Conservation (phyloP, 2,888 invertebrate species). For the Sipunculus nudus region DNA sequence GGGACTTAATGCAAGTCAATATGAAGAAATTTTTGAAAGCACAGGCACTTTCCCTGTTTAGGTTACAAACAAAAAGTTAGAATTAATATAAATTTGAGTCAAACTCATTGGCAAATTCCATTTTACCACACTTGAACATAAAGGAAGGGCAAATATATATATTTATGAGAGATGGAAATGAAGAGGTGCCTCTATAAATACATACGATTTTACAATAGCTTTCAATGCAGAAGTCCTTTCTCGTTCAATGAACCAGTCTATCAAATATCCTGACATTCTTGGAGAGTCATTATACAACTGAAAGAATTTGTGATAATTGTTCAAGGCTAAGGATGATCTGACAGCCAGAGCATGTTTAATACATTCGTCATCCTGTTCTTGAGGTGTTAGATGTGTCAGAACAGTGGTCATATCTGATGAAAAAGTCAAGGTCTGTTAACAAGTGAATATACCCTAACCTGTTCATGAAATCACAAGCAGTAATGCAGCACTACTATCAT, state of each 20-base stretch:
- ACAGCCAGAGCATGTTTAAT: conserved; percentile 87
- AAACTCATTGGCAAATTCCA: too few species aligned
- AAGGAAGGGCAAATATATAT: too few species aligned
- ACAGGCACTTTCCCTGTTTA: too few species aligned
- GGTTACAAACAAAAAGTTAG: too few species aligned
- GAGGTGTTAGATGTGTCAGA: conserved; percentile 80
- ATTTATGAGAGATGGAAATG: too few species aligned
- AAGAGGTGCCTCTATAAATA: too few species aligned
- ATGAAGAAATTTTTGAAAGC: too few species aligned
- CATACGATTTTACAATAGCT: conserved; percentile 96
- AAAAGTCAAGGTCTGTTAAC: too few species aligned
- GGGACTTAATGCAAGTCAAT: too few species aligned
- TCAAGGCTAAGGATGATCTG: conserved; percentile 90
- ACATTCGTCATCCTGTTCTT: conserved; percentile 83
- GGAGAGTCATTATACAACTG: conserved; percentile 88
- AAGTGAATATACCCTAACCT: conserved; percentile 10
- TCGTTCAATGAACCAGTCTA: conserved; percentile 97
- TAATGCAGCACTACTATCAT: too few species aligned
- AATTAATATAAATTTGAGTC: too few species aligned
- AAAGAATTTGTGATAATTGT: conserved; percentile 93
- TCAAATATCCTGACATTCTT: conserved; percentile 93
- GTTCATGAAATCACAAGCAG: conserved; percentile 11
- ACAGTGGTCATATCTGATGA: conserved; percentile 90
- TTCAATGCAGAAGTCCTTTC: conserved; percentile 92
- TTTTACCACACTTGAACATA: too few species aligned